Conservation (phyloP, 2,888 invertebrate species). For the Brachyptera putata region DNA sequence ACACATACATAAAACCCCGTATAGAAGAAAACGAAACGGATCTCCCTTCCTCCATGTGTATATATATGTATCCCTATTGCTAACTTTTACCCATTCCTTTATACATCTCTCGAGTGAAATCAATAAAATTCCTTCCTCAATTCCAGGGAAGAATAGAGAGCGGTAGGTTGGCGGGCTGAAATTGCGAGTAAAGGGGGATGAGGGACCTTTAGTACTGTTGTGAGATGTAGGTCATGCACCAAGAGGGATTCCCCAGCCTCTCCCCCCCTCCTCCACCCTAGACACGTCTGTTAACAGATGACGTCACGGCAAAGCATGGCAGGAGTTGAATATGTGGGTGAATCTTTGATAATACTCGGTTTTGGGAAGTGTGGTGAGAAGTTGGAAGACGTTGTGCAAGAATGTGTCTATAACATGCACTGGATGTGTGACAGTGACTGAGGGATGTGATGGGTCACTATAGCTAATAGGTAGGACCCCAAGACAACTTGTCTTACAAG, state of each 20-base stretch:
- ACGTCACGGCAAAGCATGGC: neutral
- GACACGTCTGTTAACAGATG: conserved; percentile 23
- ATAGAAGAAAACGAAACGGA: conserved; percentile 11
- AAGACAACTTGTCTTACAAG: no score
- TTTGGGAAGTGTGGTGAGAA: no score
- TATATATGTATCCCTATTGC: no score
- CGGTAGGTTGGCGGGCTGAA: conserved; percentile 3
- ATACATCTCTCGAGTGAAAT: conserved; percentile 6
- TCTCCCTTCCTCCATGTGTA: neutral
- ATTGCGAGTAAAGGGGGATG: conserved; percentile 15
- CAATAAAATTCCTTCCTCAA: conserved; percentile 29
- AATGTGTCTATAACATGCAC: no score
- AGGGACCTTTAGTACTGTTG: conserved; percentile 20
- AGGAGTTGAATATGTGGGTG: no score
- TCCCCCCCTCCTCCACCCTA: conserved; percentile 6
- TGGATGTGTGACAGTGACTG: no score
- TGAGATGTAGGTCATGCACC: conserved; percentile 29
- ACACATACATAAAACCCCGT: neutral
- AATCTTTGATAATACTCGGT: no score
- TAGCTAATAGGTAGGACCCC: no score
- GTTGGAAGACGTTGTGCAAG: no score
- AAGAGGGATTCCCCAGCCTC: conserved; percentile 13
- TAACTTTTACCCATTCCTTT: neutral
- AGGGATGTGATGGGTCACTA: no score
- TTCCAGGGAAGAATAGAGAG: conserved; percentile 27